Evolutionary conservation across 2,113 vertebrate genomes (phyloP).

Genomic region (Poeciliopsis retropinna): DNA sequence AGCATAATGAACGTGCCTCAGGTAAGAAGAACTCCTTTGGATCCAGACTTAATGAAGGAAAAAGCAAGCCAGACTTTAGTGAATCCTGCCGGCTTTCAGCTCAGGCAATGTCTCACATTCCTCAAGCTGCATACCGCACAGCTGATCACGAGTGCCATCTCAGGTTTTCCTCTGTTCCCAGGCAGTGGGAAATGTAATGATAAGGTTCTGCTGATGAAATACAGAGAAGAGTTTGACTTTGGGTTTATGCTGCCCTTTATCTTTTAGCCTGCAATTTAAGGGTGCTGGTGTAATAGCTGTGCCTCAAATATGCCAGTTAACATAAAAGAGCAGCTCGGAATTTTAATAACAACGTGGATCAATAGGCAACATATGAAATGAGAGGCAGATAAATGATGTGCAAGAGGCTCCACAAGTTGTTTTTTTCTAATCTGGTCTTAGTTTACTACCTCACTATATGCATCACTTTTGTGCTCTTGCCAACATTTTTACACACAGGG

Average conservation of each 20-base stretch:
- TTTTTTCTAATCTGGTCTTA: not conserved
- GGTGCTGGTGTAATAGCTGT: not conserved
- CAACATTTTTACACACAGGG: not conserved
- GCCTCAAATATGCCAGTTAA: not conserved
- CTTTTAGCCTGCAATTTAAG: not conserved
- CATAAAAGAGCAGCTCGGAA: not conserved
- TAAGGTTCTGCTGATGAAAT: constrained; percentile 2
- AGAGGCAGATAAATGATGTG: not conserved
- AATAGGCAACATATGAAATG: no score
- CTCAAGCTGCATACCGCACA: not conserved
- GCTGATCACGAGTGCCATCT: not conserved
- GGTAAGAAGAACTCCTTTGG: not conserved
- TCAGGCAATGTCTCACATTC: not conserved
- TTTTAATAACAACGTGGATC: not conserved
- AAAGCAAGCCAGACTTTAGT: not conserved
- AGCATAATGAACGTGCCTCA: not conserved
- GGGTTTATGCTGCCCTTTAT: not conserved
- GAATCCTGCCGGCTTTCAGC: not conserved
- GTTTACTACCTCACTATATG: not conserved
- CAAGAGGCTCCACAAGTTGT: not conserved
- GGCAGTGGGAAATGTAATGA: not conserved
- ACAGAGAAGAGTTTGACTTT: not conserved
- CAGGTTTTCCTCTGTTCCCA: not conserved
- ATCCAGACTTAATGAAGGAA: not conserved
- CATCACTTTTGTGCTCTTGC: not conserved